Conservation (phyloP, 92 coral and sea anemone genomes). For the Palythoa caribaeorum region DNA sequence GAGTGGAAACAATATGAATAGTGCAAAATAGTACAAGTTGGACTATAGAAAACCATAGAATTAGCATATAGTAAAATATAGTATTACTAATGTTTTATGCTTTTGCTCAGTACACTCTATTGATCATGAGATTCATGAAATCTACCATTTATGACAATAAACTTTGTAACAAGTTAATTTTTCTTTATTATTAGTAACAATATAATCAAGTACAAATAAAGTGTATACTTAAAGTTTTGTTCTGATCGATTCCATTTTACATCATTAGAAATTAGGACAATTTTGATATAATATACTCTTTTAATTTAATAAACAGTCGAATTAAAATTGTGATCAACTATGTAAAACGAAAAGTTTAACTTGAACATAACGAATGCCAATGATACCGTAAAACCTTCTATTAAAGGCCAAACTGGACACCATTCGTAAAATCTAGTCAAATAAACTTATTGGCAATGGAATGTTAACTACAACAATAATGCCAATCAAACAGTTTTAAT, state of each 20-base stretch:
- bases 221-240: not conserved
- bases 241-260: not conserved
- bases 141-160: not conserved
- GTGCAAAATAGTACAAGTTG: not conserved
- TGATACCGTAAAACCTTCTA: not conserved
- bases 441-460: not conserved
- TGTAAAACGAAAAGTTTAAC: slow-evolving; percentile 2
- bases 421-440: not conserved
- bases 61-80: not conserved
- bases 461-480: not conserved
- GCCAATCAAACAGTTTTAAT: not conserved
- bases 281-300: not conserved
- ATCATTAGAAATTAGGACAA: not conserved
- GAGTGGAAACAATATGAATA: not conserved
- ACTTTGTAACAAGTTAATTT: slow-evolving; percentile 1
- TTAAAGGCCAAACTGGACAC: slow-evolving; percentile 6
- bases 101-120: not conserved
- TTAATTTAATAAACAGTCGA: slow-evolving; percentile 2
- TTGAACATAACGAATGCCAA: not conserved
- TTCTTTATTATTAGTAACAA: not conserved
- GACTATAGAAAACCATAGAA: not conserved
- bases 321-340: slow-evolving; percentile 2
- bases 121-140: not conserved
- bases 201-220: not conserved
- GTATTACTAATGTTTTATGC: not conserved